Evolutionary conservation across 2,797 vertebrate species (phyloP), one percentile per base, ranked within the genome.

Genomic region (Coregonus sp.): DNA sequence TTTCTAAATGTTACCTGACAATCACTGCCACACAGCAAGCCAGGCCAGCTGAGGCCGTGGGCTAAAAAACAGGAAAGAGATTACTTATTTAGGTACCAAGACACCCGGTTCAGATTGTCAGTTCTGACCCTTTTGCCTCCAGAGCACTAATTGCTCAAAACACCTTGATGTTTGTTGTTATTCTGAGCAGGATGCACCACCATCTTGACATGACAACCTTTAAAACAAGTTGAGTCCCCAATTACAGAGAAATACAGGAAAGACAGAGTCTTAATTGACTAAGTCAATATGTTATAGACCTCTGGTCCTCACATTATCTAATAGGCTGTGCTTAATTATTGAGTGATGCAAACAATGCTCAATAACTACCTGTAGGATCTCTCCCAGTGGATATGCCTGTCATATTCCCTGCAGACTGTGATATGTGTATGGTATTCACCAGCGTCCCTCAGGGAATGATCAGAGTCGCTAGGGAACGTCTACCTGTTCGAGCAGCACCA

Each of bases 1-100:
- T 84, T 84, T 89, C 25, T 69, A 90, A 91, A 92, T 90, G 89
- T 91, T 93, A 92, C 81, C 88, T 92, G 92, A 85, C 91, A 90
- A 89, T 92, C 90, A 91, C 71, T 56, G 37, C 73, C 33, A 70
- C 75, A 61, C 72, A 73, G 70, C 66, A 51, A 47, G 40, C 40
- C 2, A 47, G 9, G 9, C 40, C 40, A 47, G 9, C 40, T 47
- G 40, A 12, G 40, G 40, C 54, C 18, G 4, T 5, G 18, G 59
- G 20, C 18, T 12, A 63, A 25, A 56, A 52, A 56, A 56, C 4
- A 18, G 16, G 54, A 56, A 56, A n/a, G 54, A 18, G 54, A 56
- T 56, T 0, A 56, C 54, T 56, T 56, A 16, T 56, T 56, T 16
- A 18, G 54, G 54, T 56, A n/a, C 54, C 14, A n/a, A 56, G 54